A percentile compares a stretch with the other conserved stretches of the same genome.
phyloP scores from a whole-genome alignment of 1,140 invertebrate genomes.

The Danaus plexippus region DNA sequence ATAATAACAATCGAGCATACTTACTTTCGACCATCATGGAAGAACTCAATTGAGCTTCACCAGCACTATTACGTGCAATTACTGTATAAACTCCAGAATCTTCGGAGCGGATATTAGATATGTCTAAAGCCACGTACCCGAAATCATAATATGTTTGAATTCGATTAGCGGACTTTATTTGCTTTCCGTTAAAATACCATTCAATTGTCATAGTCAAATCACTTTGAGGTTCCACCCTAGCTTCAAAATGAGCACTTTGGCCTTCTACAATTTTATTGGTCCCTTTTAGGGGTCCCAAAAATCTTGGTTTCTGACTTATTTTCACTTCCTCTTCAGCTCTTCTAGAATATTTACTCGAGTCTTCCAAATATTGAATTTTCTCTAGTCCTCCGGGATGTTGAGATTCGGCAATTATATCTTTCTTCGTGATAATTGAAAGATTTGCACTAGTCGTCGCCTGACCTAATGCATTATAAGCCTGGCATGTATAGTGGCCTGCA shows the following conservation, averaged over 20 bases:
- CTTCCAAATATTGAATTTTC: slow-evolving; percentile 91
- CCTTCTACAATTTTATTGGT: slow-evolving; percentile 96
- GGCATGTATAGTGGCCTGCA: slow-evolving; percentile 92
- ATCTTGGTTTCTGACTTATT: slow-evolving; percentile 85
- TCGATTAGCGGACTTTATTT: slow-evolving; percentile 86
- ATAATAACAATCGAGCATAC: slow-evolving; percentile 42
- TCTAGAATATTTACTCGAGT: slow-evolving; percentile 79
- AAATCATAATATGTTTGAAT: slow-evolving; percentile 96
- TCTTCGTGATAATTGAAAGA: slow-evolving; percentile 87
- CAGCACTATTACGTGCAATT: slow-evolving; percentile 88
- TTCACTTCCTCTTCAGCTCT: slow-evolving; percentile 80
- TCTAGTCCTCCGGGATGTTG: slow-evolving; percentile 90
- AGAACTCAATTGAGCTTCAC: slow-evolving; percentile 86
- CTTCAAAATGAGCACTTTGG: slow-evolving; percentile 96
- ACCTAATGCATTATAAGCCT: slow-evolving; percentile 89
- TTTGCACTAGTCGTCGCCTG: slow-evolving; percentile 91
- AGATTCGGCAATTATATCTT: slow-evolving; percentile 88
- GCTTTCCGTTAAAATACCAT: slow-evolving; percentile 93
- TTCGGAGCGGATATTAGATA: slow-evolving; percentile 87
- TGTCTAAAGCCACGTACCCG: slow-evolving; percentile 95
- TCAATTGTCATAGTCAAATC: slow-evolving; percentile 90
- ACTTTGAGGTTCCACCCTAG: slow-evolving; percentile 92
- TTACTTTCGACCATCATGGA: slow-evolving; percentile 91
- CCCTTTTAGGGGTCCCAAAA: slow-evolving; percentile 89
- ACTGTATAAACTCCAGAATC: slow-evolving; percentile 92